Evolutionary conservation across 2,888 invertebrate genomes (phyloP).

Genomic region (Cataglyphis altisquamis): DNA sequence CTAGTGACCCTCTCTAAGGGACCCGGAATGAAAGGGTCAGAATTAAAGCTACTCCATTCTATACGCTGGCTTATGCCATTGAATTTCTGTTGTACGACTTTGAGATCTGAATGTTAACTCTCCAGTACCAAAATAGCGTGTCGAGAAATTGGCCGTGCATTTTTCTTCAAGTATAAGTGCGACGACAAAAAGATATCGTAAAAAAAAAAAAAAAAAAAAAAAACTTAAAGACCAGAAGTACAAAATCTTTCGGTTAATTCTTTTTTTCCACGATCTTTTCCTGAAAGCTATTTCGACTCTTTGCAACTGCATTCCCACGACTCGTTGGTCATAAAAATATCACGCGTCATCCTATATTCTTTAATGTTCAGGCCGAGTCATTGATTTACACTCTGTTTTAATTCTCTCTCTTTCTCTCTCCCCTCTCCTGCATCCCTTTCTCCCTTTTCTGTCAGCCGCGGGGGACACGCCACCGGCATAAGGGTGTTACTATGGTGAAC

Average conservation of each 20-base stretch:
- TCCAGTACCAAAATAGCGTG: not conserved
- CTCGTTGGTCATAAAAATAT: slow-evolving; percentile 51
- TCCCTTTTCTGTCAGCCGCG: slow-evolving; percentile 29
- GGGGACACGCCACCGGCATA: slow-evolving; percentile 29
- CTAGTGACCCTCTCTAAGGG: slow-evolving; percentile 46
- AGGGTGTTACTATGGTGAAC: slow-evolving; percentile 71
- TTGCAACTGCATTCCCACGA: slow-evolving; percentile 46
- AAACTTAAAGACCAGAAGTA: not conserved
- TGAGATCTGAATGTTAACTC: slow-evolving; percentile 26
- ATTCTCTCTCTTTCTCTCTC: slow-evolving; percentile 66
- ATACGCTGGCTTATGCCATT: slow-evolving; percentile 11
- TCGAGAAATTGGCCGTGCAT: slow-evolving; percentile 1
- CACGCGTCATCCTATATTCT: slow-evolving; percentile 51
- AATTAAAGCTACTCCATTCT: slow-evolving; percentile 55
- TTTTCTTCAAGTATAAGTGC: not conserved
- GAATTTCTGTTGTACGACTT: slow-evolving; percentile 25
- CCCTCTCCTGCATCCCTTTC: slow-evolving; percentile 4
- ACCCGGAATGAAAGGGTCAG: slow-evolving; percentile 49
- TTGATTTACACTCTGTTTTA: slow-evolving; percentile 71
- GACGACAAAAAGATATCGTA: not conserved
- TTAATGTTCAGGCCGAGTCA: slow-evolving; percentile 49
- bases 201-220: not conserved
- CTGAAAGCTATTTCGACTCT: not conserved
- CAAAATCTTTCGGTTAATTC: not conserved
- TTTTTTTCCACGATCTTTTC: not conserved